Evolutionary conservation across 2,888 invertebrate species (phyloP), one percentile per base, ranked within the genome.

Genomic region (Stenodema calcarata): DNA sequence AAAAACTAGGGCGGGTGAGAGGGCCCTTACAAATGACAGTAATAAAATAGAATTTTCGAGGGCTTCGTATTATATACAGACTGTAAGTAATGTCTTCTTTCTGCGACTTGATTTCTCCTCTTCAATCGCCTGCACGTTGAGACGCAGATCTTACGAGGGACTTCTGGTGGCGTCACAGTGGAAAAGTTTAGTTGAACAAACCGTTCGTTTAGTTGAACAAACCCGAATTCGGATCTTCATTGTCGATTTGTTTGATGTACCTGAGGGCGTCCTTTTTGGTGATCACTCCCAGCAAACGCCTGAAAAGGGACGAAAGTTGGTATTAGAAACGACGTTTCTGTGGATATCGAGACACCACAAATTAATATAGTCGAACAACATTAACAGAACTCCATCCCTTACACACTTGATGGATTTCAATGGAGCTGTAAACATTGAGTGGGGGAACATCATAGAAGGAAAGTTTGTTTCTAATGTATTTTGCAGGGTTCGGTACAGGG

Each of bases 191-290:
- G n/a, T n/a, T n/a, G n/a, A n/a, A n/a, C n/a, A n/a, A n/a, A n/a
- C 35, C 12, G 62, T 0, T 6, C 23, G 4, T 62, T 18, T 88
- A 90, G 87, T 89, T 89, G 87, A 90, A 90, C 42, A 90, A 88
- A 28, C 90, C 89, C 69, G 90, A 90, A 84, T 89, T 90, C 1
- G 90, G 90, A 92, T 99, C 98, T 92, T 98, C 98, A 91, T 98
- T 97, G 92, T 98, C 97, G 94, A 99, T 95, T 91, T 98, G 98
- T 90, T 98, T 98, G 50, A 99, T 96, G 91, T 99, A 99, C 30
- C 99, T 94, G 41, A 99, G 93, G 18, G 99, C 98, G 91, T 99
- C 99, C 91, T 99, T 99, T 92, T 99, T 99, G 16, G 99, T 99
- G 89, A 99, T 98, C 42, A 99, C 98, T 86, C 99, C 99, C 86